Percentiles rank a stretch among this genome's conserved stretches.
These are phyloP conservation scores for Drosophila birchii DNA, from an alignment of 2,888 invertebrate species.

Conservation along the genomic window DNA sequence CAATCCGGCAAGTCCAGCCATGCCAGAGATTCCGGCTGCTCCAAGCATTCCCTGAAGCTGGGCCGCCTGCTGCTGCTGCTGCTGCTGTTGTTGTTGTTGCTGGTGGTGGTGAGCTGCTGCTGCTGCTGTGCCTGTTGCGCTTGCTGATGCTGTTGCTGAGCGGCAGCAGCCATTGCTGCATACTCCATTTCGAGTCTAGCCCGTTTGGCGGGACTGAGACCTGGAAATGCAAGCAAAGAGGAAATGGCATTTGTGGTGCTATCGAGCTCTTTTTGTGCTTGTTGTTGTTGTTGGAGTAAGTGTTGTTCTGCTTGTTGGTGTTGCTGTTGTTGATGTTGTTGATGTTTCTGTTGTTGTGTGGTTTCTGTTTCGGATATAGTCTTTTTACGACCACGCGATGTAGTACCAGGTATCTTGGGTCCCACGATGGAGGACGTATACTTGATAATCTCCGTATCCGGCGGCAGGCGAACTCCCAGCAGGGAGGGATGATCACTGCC, in stretches of 20 bases:
- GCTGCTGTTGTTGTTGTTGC: conserved; percentile 73
- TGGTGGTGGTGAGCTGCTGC: conserved; percentile 47
- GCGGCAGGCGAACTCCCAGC: conserved; percentile 92
- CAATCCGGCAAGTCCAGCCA: conserved; percentile 56
- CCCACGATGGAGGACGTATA: conserved; percentile 95
- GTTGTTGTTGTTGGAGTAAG: conserved; percentile 78
- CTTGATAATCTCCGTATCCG: conserved; percentile 95
- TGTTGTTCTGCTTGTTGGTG: conserved; percentile 83
- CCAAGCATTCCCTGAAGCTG: conserved; percentile 71
- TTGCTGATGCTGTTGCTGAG: conserved; percentile 80
- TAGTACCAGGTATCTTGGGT: conserved; percentile 93
- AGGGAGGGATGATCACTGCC: conserved; percentile 92
- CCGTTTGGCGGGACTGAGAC: conserved; percentile 85
- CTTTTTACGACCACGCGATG: conserved; percentile 94
- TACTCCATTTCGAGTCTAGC: conserved; percentile 85
- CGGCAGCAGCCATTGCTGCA: conserved; percentile 84
- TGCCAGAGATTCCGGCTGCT: conserved; percentile 58
- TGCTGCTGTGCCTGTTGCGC: conserved; percentile 38
- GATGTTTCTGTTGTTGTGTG: conserved; percentile 84
- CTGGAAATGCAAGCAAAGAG: conserved; percentile 86
- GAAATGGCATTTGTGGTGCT: conserved; percentile 82
- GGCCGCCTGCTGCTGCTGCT: conserved; percentile 64
- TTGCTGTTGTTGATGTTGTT: conserved; percentile 54
- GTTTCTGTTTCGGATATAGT: conserved; percentile 93
- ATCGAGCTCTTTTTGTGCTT: conserved; percentile 79